A percentile compares a stretch with the other conserved stretches of the same genome.
phyloP scores from a whole-genome alignment of 2,888 invertebrate species.

The Therioaphis trifolii region DNA sequence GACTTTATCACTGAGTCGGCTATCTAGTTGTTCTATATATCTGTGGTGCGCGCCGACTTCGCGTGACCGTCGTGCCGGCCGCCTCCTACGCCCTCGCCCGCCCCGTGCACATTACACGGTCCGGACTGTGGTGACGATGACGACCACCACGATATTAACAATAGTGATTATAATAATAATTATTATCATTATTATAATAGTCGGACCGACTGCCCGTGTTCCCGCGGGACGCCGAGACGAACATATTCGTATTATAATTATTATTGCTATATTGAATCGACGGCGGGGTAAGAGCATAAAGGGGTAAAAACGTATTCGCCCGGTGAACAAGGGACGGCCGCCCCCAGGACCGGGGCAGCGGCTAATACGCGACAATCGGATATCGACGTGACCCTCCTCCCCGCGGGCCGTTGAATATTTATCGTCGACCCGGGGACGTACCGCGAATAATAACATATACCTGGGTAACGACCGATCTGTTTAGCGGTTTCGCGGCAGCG shows the following conservation, averaged over 20 bases:
- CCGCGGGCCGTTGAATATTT: not conserved
- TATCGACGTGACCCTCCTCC: not conserved
- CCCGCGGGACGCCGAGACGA: not conserved
- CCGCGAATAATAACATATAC: not conserved
- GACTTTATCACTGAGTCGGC: no score
- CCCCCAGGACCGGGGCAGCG: no score
- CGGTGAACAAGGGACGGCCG: not conserved
- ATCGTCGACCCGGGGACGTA: not conserved
- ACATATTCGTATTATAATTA: no score
- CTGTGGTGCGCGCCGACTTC: no score
- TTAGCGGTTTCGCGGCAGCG: not conserved
- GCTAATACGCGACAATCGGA: not conserved
- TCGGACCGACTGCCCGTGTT: not conserved
- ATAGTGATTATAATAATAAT: no score
- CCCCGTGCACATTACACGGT: no score
- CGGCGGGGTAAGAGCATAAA: not conserved
- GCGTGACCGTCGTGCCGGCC: no score
- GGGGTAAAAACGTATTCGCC: not conserved
- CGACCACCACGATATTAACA: no score
- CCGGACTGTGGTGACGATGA: no score
- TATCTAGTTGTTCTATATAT: no score
- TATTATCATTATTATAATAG: not conserved
- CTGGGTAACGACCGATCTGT: not conserved
- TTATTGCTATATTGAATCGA: no score
- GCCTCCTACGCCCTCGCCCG: no score